Conservation (phyloP, 2,888 invertebrate species). For the Sialis fuliginosa region DNA sequence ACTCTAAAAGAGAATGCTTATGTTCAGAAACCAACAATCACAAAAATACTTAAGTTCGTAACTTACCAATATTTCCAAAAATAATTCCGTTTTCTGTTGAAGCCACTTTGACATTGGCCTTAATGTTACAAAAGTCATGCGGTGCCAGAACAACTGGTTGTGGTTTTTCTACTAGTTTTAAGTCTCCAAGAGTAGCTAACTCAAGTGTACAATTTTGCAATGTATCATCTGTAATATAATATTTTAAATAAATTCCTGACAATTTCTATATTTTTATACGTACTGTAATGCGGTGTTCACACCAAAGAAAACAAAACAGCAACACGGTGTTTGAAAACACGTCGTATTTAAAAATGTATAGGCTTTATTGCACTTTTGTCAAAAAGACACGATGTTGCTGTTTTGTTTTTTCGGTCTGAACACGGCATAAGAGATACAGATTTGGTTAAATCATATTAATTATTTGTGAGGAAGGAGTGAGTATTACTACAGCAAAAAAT, state of each 20-base stretch:
- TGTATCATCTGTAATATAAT: slow-evolving; percentile 54
- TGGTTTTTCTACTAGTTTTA: slow-evolving; percentile 96
- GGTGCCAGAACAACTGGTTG: slow-evolving; percentile 90
- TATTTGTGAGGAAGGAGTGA: too few relatives aligned
- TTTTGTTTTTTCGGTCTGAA: too few relatives aligned
- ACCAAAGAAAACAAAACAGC: too few relatives aligned
- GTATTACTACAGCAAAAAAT: too few relatives aligned
- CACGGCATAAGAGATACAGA: too few relatives aligned
- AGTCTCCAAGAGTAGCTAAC: slow-evolving; percentile 90
- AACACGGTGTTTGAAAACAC: too few relatives aligned
- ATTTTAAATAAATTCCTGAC: background rate
- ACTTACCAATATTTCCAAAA: slow-evolving; percentile 88
- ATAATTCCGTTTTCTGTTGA: slow-evolving; percentile 99
- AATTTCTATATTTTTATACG: background rate
- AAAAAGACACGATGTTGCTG: too few relatives aligned
- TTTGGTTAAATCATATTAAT: too few relatives aligned
- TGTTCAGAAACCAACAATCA: background rate
- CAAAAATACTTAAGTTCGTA: background rate
- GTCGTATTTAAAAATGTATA: too few relatives aligned
- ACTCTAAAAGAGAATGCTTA: too few relatives aligned
- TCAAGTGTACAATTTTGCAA: slow-evolving; percentile 96
- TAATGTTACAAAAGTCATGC: slow-evolving; percentile 93
- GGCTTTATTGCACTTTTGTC: too few relatives aligned
- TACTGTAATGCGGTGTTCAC: too few relatives aligned
- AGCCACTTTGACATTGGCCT: slow-evolving; percentile 97